Percentiles rank a stretch among this genome's conserved stretches.
These are phyloP conservation scores for Protaetia brevitarsis DNA, from an alignment of 1,140 invertebrate genomes.

Conservation along the genomic window DNA sequence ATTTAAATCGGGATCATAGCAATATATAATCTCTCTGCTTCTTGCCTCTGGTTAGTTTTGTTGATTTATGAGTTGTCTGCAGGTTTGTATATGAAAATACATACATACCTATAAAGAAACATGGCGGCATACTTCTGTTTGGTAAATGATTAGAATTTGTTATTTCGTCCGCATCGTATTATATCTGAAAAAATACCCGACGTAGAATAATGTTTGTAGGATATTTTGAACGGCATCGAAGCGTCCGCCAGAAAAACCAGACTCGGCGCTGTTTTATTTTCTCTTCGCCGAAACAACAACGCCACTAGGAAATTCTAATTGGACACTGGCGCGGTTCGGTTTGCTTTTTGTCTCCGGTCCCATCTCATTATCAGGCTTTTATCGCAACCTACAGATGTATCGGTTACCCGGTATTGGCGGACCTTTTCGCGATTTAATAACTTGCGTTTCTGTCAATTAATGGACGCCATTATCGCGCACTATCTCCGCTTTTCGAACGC, in stretches of 20 bases:
- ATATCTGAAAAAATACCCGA: neutral
- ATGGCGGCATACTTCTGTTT: too few species aligned
- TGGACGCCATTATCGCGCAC: conserved; percentile 12
- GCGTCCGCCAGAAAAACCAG: neutral
- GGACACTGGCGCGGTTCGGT: conserved; percentile 23
- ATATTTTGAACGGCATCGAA: neutral
- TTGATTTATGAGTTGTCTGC: too few species aligned
- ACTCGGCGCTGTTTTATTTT: neutral
- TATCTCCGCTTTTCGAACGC: conserved; percentile 1
- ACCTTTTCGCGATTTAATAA: conserved; percentile 21
- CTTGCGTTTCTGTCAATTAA: conserved; percentile 19
- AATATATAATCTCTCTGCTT: too few species aligned
- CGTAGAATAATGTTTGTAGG: neutral
- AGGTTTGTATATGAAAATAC: too few species aligned
- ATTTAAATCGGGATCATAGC: too few species aligned
- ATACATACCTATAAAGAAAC: too few species aligned
- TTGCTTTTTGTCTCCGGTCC: conserved; percentile 28
- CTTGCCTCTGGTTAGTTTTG: too few species aligned
- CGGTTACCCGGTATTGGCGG: conserved; percentile 24
- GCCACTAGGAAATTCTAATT: conserved; percentile 28
- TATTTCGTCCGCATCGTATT: neutral
- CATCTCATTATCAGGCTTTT: conserved; percentile 26
- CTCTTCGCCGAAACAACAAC: conserved; percentile 20
- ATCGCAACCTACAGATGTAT: conserved; percentile 25
- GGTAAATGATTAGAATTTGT: neutral